Percentiles rank a stretch among this genome's conserved stretches.
phyloP scores from a whole-genome alignment of 1,140 invertebrate species.

The Hypothenemus hampei region DNA sequence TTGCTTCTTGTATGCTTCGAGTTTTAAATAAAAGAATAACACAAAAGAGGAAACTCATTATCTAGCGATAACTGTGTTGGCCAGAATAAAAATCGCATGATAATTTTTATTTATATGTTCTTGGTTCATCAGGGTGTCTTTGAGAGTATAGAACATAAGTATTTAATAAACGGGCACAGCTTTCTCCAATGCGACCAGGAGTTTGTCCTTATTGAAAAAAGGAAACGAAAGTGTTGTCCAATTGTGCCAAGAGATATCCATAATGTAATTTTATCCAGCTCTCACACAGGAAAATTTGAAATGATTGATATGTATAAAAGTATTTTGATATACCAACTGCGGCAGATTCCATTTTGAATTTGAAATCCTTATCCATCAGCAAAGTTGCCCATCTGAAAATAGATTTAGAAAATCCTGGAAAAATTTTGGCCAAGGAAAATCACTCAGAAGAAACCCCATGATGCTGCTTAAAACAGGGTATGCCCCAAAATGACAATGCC shows the following conservation, averaged over 20 bases:
- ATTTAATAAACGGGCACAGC: slow-evolving; percentile 19
- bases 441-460: slow-evolving; percentile 3
- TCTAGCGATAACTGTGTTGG: too few relatives aligned
- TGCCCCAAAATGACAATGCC: slow-evolving; percentile 3
- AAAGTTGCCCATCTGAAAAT: slow-evolving; percentile 13
- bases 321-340: slow-evolving; percentile 24
- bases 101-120: slow-evolving; percentile 22
- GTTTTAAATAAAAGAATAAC: too few relatives aligned
- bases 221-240: slow-evolving; percentile 6
- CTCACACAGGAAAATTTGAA: slow-evolving; percentile 21
- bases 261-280: slow-evolving; percentile 17
- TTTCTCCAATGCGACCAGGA: slow-evolving; percentile 20
- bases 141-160: slow-evolving; percentile 27
- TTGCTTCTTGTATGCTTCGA: too few relatives aligned
- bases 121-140: slow-evolving; percentile 18
- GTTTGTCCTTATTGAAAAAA: slow-evolving; percentile 25
- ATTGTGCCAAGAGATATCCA: slow-evolving; percentile 15
- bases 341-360: slow-evolving; percentile 14
- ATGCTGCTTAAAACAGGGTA: too few relatives aligned
- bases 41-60: too few relatives aligned
- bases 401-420: slow-evolving; percentile 12
- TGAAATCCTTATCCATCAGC: slow-evolving; percentile 18
- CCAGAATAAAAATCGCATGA: too few relatives aligned
- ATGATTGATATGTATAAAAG: slow-evolving; percentile 15
- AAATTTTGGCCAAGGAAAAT: slow-evolving; percentile 12